Percentiles rank a stretch among this genome's conserved stretches.
phyloP scores from a whole-genome alignment of 2,113 vertebrate species.

The Oncorhynchus tshawytscha region DNA sequence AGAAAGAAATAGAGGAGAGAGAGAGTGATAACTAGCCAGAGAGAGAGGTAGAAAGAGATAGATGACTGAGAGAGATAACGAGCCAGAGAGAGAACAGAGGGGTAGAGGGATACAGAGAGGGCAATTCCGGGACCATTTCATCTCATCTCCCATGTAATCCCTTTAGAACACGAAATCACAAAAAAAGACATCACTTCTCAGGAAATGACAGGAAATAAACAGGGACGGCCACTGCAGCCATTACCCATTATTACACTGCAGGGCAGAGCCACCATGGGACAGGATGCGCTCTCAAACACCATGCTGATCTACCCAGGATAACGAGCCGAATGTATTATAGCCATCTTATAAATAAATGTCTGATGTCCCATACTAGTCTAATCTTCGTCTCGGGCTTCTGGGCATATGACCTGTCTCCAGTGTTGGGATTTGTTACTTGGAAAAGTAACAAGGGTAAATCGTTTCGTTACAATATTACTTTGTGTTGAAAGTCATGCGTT shows the following conservation, averaged over 20 bases:
- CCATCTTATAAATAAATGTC: constrained; percentile 43
- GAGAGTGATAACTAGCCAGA: not conserved
- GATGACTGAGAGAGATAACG: not conserved
- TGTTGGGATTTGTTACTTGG: no score
- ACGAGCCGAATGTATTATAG: constrained; percentile 41
- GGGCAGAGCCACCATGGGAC: constrained; percentile 38
- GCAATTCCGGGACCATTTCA: constrained; percentile 21
- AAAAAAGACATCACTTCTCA: constrained; percentile 2
- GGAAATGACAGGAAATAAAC: constrained; percentile 65
- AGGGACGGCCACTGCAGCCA: constrained; percentile 52
- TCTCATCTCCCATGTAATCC: constrained; percentile 28
- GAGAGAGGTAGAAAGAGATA: not conserved
- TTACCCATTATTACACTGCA: constrained; percentile 60
- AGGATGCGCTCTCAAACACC: constrained; percentile 46
- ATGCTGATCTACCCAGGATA: constrained; percentile 25
- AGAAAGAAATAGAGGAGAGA: not conserved
- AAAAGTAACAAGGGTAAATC: no score
- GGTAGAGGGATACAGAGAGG: constrained; percentile 13
- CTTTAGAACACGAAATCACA: constrained; percentile 19
- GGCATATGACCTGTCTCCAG: not conserved
- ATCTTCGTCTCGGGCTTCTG: constrained; percentile 16
- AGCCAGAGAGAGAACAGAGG: not conserved
- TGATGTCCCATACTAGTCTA: constrained; percentile 44
- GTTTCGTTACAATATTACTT: no score
- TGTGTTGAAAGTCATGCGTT: no score